Percentiles rank a stretch among this genome's conserved stretches.
These are phyloP conservation scores for Oncorhynchus mykiss DNA, from an alignment of 2,113 vertebrate species.

Conservation along the genomic window DNA sequence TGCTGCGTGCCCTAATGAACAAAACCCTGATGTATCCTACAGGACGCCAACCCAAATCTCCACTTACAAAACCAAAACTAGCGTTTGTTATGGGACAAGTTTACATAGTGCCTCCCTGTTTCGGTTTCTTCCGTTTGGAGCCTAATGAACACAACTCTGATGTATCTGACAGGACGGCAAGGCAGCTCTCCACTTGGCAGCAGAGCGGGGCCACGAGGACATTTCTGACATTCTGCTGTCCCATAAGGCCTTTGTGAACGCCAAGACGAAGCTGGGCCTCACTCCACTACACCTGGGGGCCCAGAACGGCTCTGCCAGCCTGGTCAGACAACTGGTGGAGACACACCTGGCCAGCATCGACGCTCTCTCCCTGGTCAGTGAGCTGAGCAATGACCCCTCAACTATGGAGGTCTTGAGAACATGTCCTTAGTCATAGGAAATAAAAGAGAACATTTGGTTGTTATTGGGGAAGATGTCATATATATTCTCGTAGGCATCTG, in stretches of 20 bases:
- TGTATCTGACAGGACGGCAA: slow-evolving; percentile 57
- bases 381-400: neutral
- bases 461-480: too few species aligned
- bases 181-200: slow-evolving; percentile 61
- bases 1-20: too few species aligned
- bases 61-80: slow-evolving; percentile 36
- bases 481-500: too few species aligned
- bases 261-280: slow-evolving; percentile 66
- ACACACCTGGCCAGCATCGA: slow-evolving; percentile 58
- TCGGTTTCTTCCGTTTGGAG: too few species aligned
- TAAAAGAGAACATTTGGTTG: too few species aligned
- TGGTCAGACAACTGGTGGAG: slow-evolving; percentile 60
- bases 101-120: neutral
- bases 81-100: too few species aligned
- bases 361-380: slow-evolving; percentile 60
- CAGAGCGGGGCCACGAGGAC: slow-evolving; percentile 58
- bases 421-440: too few species aligned
- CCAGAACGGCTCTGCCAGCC: slow-evolving; percentile 53
- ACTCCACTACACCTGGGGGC: slow-evolving; percentile 65
- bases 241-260: slow-evolving; percentile 67
- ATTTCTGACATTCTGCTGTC: slow-evolving; percentile 60
- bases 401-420: too few species aligned
- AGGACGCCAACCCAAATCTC: slow-evolving; percentile 64
- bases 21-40: neutral
- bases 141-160: too few species aligned